phyloP scores from a whole-genome alignment of 2,888 invertebrate genomes.

The Zootermopsis nevadensis region DNA sequence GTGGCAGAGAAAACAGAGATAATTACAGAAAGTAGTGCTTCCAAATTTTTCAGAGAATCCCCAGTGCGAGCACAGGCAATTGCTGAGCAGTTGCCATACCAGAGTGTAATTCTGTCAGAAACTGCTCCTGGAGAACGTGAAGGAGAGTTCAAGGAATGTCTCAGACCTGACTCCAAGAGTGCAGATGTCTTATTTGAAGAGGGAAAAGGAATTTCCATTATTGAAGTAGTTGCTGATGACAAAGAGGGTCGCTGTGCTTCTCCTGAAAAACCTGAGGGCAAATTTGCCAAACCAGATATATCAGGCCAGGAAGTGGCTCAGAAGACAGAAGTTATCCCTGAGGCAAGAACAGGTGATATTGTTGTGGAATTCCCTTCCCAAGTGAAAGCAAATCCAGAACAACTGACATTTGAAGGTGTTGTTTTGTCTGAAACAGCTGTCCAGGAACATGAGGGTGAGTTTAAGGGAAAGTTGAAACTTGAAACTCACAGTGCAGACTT shows the following conservation, averaged over 20 bases:
- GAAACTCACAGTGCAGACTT: constrained; percentile 62
- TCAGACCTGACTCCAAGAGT: constrained; percentile 60
- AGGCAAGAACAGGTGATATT: constrained; percentile 59
- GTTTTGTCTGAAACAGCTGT: constrained; percentile 65
- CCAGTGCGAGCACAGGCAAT: constrained; percentile 63
- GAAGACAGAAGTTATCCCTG: constrained; percentile 58
- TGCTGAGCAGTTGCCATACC: constrained; percentile 67
- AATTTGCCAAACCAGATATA: constrained; percentile 62
- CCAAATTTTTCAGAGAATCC: constrained; percentile 63
- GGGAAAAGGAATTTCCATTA: constrained; percentile 60
- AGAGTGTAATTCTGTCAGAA: constrained; percentile 65
- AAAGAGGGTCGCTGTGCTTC: constrained; percentile 59
- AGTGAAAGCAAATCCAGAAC: constrained; percentile 61
- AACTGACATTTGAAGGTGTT: constrained; percentile 67
- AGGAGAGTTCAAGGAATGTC: constrained; percentile 61
- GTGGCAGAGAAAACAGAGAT: constrained; percentile 68
- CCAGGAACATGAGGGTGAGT: constrained; percentile 60
- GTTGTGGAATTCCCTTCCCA: constrained; percentile 59
- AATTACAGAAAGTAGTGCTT: constrained; percentile 63
- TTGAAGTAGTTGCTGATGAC: constrained; percentile 67
- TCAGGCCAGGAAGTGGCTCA: constrained; percentile 65
- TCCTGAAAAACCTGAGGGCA: constrained; percentile 59
- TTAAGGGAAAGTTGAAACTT: constrained; percentile 61
- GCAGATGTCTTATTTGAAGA: constrained; percentile 63
- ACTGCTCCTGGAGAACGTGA: constrained; percentile 62